Base-by-base conservation (phyloP, 2,797 vertebrate species). In the Xenentodon cancila region DNA sequence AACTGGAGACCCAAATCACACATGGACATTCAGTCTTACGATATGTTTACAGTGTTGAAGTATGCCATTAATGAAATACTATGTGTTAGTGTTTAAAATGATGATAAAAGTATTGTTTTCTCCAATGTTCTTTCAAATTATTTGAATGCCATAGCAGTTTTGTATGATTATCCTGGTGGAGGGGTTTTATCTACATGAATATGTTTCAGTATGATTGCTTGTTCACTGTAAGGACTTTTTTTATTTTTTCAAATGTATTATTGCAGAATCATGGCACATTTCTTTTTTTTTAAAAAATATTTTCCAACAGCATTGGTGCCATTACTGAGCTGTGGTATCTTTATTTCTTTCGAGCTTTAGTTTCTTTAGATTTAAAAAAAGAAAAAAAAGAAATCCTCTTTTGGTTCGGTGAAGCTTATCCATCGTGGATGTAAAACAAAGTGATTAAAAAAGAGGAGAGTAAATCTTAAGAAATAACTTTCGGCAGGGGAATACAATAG, bases 41-140 rank as follows among this genome's bases (percentile, higher is more conserved):
- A 95, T 95, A 97, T 96, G 96, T 98, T 99, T 98, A 98, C 96
- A 98, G 95, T 97, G 96, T 97, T 97, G 95, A 97, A 94, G 95
- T 97, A 95, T 71, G 88, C 94, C 96, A 97, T 95, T 96, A 94
- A 96, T 90, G 84, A 95, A 94, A 95, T 94, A 94, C 95, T 96
- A 94, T 96, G 95, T 98, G 94, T 96, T 95, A 96, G 95, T 98
- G 96, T 97, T 92, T 95, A 96, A 74, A 95, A 94, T 80, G 77
- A 88, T 85, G 93, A 95, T 94, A 20, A 92, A 92, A 91, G 84
- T 91, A 90, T 95, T 96, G 94, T 93, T 91, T 89, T 95, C 92
- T 93, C 93, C 91, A 91, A 93, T 82, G 94, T 95, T 96, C 95
- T 95, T 94, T 94, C 91, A 93, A 91, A 94, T 90, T 80, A 86